Percentiles rank a stretch among this genome's conserved stretches.
These are phyloP conservation scores for Pandemis corylana DNA, from an alignment of 2,888 invertebrate species.

Conservation along the genomic window DNA sequence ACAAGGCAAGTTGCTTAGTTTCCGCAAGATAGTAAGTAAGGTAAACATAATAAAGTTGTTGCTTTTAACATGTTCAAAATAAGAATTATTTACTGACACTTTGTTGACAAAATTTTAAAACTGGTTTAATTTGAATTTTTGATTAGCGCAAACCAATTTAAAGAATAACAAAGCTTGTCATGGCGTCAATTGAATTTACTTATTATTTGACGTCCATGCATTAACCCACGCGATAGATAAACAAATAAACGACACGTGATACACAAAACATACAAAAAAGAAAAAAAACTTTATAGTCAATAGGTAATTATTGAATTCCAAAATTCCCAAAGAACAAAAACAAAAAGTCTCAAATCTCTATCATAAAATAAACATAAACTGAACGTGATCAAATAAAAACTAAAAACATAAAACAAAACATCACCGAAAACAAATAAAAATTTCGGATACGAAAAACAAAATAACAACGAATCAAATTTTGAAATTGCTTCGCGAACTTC, in stretches of 20 bases:
- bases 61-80: no score
- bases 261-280: not conserved
- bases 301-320: not conserved
- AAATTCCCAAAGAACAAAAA: not conserved
- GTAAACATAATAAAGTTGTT: no score
- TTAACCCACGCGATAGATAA: slow-evolving; percentile 1
- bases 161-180: not conserved
- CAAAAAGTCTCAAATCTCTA: not conserved
- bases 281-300: not conserved
- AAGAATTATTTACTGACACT: no score
- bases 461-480: not conserved
- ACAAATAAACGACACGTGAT: not conserved
- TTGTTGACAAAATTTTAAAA: no score
- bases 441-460: not conserved
- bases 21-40: no score
- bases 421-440: not conserved
- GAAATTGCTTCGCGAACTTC: slow-evolving; percentile 1
- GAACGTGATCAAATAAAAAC: no score
- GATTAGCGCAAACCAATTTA: not conserved
- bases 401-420: not conserved
- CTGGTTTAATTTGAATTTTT: not conserved
- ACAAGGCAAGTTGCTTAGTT: no score
- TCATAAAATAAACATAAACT: no score
- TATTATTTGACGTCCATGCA: not conserved
- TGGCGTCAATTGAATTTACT: not conserved